Percentiles rank a stretch among this genome's conserved stretches.
phyloP scores from a whole-genome alignment of 2,797 vertebrate species.

The Chloroceryle amazona region DNA sequence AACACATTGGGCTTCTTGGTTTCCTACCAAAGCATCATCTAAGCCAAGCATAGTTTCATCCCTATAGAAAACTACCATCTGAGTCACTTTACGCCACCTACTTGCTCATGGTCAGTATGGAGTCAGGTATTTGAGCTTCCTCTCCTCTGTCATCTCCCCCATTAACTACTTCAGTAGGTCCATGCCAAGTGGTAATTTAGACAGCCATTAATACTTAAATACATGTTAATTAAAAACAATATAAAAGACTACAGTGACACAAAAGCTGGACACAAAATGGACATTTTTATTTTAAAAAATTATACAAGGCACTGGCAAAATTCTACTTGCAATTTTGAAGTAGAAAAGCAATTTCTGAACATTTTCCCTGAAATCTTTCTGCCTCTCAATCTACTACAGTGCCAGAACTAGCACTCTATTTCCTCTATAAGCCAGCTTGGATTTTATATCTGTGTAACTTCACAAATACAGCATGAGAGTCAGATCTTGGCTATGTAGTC shows the following conservation, averaged over 20 bases:
- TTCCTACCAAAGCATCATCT: background rate
- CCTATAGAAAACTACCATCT: background rate
- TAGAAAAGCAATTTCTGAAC: background rate
- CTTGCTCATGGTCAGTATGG: background rate
- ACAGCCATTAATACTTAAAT: background rate
- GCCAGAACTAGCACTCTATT: background rate
- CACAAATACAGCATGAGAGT: background rate
- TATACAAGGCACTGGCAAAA: background rate
- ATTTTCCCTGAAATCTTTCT: background rate
- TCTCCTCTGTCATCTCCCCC: background rate
- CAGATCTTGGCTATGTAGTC: background rate
- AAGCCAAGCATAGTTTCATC: rapidly evolving
- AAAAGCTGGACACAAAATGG: background rate
- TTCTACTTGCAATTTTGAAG: background rate
- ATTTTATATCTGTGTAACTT: background rate
- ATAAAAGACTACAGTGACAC: background rate
- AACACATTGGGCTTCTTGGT: background rate
- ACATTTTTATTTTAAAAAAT: background rate
- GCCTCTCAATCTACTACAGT: background rate
- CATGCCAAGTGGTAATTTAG: background rate
- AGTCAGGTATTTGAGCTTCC: background rate
- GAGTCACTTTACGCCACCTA: background rate
- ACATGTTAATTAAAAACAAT: conserved; percentile 19
- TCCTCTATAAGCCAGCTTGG: background rate
- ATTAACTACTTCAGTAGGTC: background rate